Percentiles rank a stretch among this genome's conserved stretches.
phyloP scores from a whole-genome alignment of 2,888 invertebrate genomes.

The Drosophila nigritarsus region DNA sequence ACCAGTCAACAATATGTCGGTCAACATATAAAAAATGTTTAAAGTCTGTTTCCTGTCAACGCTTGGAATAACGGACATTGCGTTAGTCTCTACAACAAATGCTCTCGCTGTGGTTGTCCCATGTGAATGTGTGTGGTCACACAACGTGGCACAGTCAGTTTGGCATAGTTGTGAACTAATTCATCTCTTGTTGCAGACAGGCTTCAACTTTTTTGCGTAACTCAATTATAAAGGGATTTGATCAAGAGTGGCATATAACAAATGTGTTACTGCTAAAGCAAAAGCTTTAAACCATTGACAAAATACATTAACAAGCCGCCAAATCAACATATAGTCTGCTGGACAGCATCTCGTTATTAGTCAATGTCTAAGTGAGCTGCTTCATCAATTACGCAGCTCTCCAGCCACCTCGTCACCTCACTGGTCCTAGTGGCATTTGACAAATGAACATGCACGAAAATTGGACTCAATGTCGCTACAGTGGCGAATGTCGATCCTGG shows the following conservation, averaged over 20 bases:
- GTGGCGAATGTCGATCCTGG: conserved; percentile 22
- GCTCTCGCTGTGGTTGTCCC: neutral
- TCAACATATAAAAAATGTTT: conserved; percentile 27
- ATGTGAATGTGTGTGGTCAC: neutral
- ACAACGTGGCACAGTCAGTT: conserved; percentile 11
- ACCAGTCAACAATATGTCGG: neutral
- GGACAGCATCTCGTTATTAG: conserved; percentile 71
- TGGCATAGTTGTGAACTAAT: conserved; percentile 1
- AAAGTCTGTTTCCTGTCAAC: conserved; percentile 41
- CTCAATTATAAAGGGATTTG: conserved; percentile 73
- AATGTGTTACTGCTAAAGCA: conserved; percentile 15
- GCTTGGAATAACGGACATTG: conserved; percentile 46
- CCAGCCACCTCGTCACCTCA: conserved; percentile 12
- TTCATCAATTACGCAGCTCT: conserved; percentile 72
- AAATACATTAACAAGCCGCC: conserved; percentile 50
- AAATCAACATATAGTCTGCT: conserved; percentile 59
- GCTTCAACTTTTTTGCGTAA: conserved; percentile 76
- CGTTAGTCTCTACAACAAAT: neutral
- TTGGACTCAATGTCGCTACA: conserved; percentile 49
- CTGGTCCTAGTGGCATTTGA: conserved; percentile 55
- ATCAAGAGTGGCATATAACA: conserved; percentile 28
- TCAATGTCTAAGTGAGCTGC: conserved; percentile 67
- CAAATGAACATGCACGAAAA: conserved; percentile 71
- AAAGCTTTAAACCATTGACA: conserved; percentile 22
- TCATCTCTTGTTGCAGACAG: conserved; percentile 8